A percentile compares a stretch with the other conserved stretches of the same genome.
phyloP scores from a whole-genome alignment of 23 tunicate species.

The Halocynthia aurantium region DNA sequence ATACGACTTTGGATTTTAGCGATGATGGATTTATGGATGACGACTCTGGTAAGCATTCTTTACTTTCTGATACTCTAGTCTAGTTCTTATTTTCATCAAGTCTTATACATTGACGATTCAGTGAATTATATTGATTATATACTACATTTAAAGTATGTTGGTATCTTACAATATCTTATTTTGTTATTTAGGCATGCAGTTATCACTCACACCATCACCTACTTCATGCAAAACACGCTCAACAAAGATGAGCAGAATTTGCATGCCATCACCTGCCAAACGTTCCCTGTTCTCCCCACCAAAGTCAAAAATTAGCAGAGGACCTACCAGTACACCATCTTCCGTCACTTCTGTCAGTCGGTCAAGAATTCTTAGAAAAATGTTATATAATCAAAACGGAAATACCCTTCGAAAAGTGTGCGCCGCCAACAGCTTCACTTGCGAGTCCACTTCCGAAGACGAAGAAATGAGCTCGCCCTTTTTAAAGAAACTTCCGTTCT shows the following conservation, averaged over 20 bases:
- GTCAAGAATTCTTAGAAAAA: conserved; percentile 6
- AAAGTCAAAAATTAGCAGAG: conserved; percentile 5
- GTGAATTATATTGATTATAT: neutral
- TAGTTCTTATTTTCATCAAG: neutral
- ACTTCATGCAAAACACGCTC: neutral
- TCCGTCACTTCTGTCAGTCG: neutral
- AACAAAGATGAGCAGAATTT: neutral
- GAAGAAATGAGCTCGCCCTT: neutral
- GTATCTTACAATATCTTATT: neutral
- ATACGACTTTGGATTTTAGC: conserved; percentile 32
- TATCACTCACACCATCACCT: conserved; percentile 14
- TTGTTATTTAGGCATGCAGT: conserved; percentile 5
- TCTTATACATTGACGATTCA: neutral
- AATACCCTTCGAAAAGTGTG: conserved; percentile 4
- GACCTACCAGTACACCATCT: neutral
- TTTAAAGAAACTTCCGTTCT: conserved; percentile 43
- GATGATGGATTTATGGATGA: conserved; percentile 43
- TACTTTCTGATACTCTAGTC: no score
- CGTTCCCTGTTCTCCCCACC: conserved; percentile 31
- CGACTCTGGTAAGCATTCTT: conserved; percentile 24
- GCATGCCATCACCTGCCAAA: conserved; percentile 40
- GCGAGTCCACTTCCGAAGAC: conserved; percentile 18
- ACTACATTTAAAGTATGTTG: neutral
- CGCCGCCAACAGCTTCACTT: conserved; percentile 6
- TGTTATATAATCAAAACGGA: conserved; percentile 4